Evolutionary conservation across 2,797 vertebrate species (phyloP), one percentile per base, ranked within the genome.

Genomic region (Crypturellus tataupa): DNA sequence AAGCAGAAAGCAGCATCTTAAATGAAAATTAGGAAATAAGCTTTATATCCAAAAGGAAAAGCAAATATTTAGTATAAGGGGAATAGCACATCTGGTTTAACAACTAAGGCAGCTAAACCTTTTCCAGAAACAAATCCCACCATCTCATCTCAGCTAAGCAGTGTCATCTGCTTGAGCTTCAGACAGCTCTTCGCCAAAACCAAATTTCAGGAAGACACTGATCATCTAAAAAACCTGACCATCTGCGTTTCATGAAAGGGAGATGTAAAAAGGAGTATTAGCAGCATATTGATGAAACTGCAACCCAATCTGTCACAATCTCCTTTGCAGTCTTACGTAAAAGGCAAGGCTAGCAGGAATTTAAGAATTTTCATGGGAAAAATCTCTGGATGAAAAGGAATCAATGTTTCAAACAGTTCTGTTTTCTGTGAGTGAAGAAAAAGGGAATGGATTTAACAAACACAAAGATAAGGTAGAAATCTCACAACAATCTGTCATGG

Each of bases 251-350:
- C 88, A 80, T 90, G 93, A 95, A 95, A 94, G 60, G 82, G 62
- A 93, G 81, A 95, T 11, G 53, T 78, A 93, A 96, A 95, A 96
- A 93, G 75, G 78, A 95, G 10, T 95, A 96, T 96, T 95, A 96
- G 93, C 72, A 95, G 79, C 93, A 95, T 95, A 96, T 83, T 95
- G 95, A 92, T 46, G 75, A 93, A 95, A 94, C 92, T 68, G 88
- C 81, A 93, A 94, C 88, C 78, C 94, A 95, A 95, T 95, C 96
- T 96, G 95, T 94, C 94, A 95, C 93, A 90, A 92, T 80, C 90
- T 92, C 81, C 94, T 89, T 95, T 92, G 86, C 92, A 89, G 90
- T 77, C 92, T 89, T 90, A 77, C 84, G 93, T 82, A 90, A 95
- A 95, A 95, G 71, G 55, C 90, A 92, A 53, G 64, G 68, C 53